These are phyloP conservation scores for Hypomecis punctinalis DNA, from an alignment of 2,888 invertebrate genomes.

Conservation along the genomic window DNA sequence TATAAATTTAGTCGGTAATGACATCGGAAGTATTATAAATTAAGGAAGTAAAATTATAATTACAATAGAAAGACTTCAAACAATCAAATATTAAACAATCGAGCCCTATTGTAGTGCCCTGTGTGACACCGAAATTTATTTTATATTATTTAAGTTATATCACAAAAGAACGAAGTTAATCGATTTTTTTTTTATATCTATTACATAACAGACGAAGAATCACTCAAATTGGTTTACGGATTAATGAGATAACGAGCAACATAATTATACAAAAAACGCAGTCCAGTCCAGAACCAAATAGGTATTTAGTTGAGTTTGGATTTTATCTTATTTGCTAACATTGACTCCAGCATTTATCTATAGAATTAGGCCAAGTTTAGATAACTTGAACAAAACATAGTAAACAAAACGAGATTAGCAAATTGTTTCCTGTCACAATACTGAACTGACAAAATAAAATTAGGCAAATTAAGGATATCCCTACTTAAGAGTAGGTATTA, in stretches of 20 bases:
- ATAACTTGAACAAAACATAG: slow-evolving; percentile 19
- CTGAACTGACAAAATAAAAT: neutral
- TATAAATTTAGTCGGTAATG: too few species aligned
- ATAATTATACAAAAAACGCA: neutral
- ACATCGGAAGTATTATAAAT: too few species aligned
- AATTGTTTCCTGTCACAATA: slow-evolving; percentile 10
- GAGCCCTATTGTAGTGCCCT: too few species aligned
- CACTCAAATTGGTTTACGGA: too few species aligned
- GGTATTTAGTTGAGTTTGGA: neutral
- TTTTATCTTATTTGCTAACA: slow-evolving; percentile 26
- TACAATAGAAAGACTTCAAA: too few species aligned
- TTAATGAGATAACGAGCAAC: neutral
- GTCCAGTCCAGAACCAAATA: slow-evolving; percentile 6
- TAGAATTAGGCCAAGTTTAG: slow-evolving; percentile 33
- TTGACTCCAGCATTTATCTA: slow-evolving; percentile 18
- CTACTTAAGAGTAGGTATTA: neutral
- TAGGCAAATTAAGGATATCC: slow-evolving; percentile 1
- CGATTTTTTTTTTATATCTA: too few species aligned
- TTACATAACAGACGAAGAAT: too few species aligned
- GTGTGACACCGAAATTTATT: too few species aligned
- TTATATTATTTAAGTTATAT: too few species aligned
- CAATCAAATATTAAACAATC: too few species aligned
- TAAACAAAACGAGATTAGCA: slow-evolving; percentile 3
- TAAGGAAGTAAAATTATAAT: too few species aligned
- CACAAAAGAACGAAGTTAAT: too few species aligned